Conservation (phyloP, 1,140 invertebrate species). For the Copidosoma floridanum region DNA sequence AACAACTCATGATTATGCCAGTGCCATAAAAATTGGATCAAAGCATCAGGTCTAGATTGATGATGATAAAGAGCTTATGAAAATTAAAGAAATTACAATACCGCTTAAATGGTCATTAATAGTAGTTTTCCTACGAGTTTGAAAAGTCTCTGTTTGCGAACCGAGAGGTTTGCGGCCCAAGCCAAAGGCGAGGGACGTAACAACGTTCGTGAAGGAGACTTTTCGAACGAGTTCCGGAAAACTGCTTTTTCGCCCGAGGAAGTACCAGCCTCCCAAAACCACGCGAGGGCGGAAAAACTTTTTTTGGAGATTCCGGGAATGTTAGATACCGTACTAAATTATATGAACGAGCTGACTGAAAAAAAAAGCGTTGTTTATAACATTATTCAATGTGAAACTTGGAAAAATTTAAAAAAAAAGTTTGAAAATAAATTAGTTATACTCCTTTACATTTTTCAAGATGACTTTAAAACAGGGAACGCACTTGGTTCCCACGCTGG, state of each 20-base stretch:
- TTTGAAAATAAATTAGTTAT: conserved; percentile 27
- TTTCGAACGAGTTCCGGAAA: too few relatives aligned
- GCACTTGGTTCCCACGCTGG: conserved; percentile 5
- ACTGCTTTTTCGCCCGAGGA: too few relatives aligned
- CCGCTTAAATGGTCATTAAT: too few relatives aligned
- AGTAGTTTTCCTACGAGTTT: too few relatives aligned
- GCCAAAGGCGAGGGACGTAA: too few relatives aligned
- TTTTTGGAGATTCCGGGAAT: conserved; percentile 2
- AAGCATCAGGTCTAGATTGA: neutral
- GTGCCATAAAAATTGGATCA: neutral
- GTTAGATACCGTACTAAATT: neutral
- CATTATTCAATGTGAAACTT: conserved; percentile 28
- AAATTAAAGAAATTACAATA: too few relatives aligned
- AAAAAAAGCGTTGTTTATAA: neutral
- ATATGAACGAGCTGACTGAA: neutral
- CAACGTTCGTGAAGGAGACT: too few relatives aligned
- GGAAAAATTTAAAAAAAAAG: conserved; percentile 18
- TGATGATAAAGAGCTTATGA: neutral
- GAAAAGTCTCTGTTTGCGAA: too few relatives aligned
- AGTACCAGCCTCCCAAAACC: too few relatives aligned
- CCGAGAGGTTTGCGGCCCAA: too few relatives aligned
- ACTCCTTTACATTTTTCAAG: conserved; percentile 28
- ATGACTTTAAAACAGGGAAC: conserved; percentile 8
- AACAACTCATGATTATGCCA: neutral
- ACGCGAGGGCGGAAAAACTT: too few relatives aligned